Evolutionary conservation across 2,113 vertebrate genomes (phyloP), one percentile per base, ranked within the genome.

Genomic region (Ranitomeya imitator): DNA sequence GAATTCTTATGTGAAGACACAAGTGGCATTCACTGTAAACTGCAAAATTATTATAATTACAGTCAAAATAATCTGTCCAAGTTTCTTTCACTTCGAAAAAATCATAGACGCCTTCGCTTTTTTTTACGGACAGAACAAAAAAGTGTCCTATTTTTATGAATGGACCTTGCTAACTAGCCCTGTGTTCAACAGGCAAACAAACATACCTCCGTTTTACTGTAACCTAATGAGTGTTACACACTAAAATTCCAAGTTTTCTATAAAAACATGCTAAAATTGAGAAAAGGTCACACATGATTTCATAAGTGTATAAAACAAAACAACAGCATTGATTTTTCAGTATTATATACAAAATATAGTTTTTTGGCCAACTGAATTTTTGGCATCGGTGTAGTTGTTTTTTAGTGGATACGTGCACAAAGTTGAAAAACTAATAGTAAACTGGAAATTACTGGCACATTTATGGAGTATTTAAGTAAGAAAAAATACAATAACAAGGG

Each of bases 401-500:
- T 87, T 81, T 87, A 81, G 7, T 45, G 76, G 45, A 78, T 86
- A 76, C 69, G 61, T 67, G 51, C 60, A 79, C 51, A 60, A 82
- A 37, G 65, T 73, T 60, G 65, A 87, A 13, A 82, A 82, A 82
- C 79, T 51, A 73, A 71, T 51, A 82, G 79, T 83, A 82, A 82
- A 87, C 51, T 73, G 65, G 54, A 74, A 82, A 74, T 82, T 59
- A 81, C 80, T 82, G 79, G 86, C 79, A 82, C 26, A 45, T 15
- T 82, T 88, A 82, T 37, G 57, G 61, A 61, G 65, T 65, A 82
- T 88, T 81, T 82, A 82, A 15, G 37, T 52, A 51, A 84, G 12
- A 65, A 83, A 83, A 82, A 86, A 86, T 73, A 81, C 71, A 74
- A 61, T 54, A 82, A 88, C 55, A 79, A 45, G 81, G 9, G 86